These are phyloP conservation scores for Deroptyus accipitrinus DNA, from an alignment of 2,113 vertebrate species.

Conservation along the genomic window DNA sequence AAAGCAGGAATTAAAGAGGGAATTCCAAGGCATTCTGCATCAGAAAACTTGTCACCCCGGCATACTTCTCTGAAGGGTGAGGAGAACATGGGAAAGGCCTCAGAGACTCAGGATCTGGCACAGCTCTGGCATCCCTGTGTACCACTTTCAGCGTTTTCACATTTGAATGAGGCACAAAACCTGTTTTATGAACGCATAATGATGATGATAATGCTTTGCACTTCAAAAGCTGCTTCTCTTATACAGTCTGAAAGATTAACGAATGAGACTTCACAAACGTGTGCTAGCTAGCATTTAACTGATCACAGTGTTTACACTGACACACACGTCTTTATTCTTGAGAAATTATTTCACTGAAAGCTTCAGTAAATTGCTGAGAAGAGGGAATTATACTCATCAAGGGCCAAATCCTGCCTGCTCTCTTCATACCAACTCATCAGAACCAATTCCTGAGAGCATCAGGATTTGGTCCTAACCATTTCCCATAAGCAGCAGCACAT, in stretches of 20 bases:
- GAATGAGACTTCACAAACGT: conserved; percentile 62
- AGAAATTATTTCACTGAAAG: conserved; percentile 52
- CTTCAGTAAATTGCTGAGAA: neutral
- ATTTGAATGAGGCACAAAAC: conserved; percentile 1
- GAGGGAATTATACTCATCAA: neutral
- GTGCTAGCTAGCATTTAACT: conserved; percentile 64
- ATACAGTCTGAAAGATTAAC: conserved; percentile 51
- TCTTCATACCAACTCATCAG: neutral
- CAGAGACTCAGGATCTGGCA: neutral
- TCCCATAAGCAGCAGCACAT: neutral
- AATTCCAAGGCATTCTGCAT: neutral
- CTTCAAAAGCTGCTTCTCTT: conserved; percentile 56
- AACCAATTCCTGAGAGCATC: neutral
- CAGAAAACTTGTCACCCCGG: neutral
- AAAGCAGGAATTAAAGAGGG: neutral
- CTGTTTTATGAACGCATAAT: neutral
- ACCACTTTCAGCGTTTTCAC: neutral
- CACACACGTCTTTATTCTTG: neutral
- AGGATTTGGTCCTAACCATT: neutral
- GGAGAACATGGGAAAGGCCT: neutral
- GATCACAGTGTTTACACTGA: conserved; percentile 63
- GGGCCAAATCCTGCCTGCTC: conserved; percentile 25
- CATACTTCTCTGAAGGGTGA: neutral
- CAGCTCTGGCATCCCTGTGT: neutral
- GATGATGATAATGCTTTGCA: conserved; percentile 58